These are phyloP conservation scores for Macrocentrus cingulum DNA, from an alignment of 1,140 invertebrate species.

Conservation along the genomic window DNA sequence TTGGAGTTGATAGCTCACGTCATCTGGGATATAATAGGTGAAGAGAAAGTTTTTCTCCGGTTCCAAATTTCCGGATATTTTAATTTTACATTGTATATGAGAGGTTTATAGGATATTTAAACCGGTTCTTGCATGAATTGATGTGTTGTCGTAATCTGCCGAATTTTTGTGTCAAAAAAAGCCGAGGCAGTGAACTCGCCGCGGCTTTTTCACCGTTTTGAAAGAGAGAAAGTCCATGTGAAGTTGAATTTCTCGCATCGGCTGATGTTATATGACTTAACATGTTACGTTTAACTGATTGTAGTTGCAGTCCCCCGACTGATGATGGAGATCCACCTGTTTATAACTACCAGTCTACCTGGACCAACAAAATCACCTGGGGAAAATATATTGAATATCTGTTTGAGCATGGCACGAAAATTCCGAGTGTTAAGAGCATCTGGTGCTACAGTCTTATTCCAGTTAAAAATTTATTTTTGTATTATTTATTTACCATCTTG, in stretches of 20 bases:
- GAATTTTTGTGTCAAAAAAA: not conserved
- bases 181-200: not conserved
- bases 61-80: too few species aligned
- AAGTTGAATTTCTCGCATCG: too few species aligned
- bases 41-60: too few species aligned
- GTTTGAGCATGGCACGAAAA: conserved; percentile 49
- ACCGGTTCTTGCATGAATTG: too few species aligned
- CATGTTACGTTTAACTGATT: too few species aligned
- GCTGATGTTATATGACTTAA: not conserved
- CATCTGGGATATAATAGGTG: too few species aligned
- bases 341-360: conserved; percentile 56
- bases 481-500: conserved; percentile 57
- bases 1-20: too few species aligned
- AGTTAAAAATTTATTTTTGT: conserved; percentile 49
- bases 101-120: too few species aligned
- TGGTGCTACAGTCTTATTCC: conserved; percentile 61
- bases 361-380: conserved; percentile 55
- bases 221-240: conserved; percentile 8
- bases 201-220: not conserved
- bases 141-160: too few species aligned
- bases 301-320: conserved; percentile 41
- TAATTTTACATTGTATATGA: too few species aligned
- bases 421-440: conserved; percentile 53
- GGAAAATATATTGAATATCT: conserved; percentile 53
- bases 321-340: conserved; percentile 52